phyloP scores from a whole-genome alignment of 2,113 vertebrate genomes.

The Callopanchax toddi region DNA sequence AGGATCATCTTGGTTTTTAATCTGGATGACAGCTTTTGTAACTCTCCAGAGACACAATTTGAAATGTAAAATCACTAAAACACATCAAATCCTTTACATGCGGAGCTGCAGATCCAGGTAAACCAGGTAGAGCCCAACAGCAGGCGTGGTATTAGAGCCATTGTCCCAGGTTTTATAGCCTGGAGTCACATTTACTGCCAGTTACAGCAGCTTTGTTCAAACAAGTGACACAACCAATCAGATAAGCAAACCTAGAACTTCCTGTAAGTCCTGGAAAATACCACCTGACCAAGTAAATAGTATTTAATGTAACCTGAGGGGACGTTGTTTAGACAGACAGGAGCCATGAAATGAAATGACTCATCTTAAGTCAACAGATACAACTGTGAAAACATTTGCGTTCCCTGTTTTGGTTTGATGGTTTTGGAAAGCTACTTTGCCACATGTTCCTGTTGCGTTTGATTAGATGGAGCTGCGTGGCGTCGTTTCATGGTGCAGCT shows the following conservation, averaged over 20 bases:
- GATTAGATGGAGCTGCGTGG: conserved; percentile 1
- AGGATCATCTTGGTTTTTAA: too few relatives aligned
- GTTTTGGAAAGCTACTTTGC: conserved; percentile 26
- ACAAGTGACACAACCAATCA: conserved; percentile 5
- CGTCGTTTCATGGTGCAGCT: conserved; percentile 12
- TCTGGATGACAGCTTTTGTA: neutral
- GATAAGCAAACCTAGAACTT: conserved; percentile 25
- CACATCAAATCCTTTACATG: neutral
- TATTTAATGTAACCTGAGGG: conserved; percentile 19
- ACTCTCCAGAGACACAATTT: neutral
- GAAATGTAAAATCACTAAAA: neutral
- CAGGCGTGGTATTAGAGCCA: neutral
- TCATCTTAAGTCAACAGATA: conserved; percentile 33
- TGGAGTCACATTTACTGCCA: conserved; percentile 23
- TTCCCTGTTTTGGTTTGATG: conserved; percentile 9
- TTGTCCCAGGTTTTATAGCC: conserved; percentile 14
- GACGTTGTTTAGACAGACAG: conserved; percentile 2
- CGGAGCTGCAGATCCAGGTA: conserved; percentile 17
- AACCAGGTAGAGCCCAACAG: conserved; percentile 12
- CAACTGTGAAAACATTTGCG: conserved; percentile 40
- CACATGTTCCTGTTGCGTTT: conserved; percentile 40
- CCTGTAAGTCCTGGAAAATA: conserved; percentile 17
- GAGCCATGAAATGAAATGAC: conserved; percentile 19
- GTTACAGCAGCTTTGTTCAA: conserved; percentile 24
- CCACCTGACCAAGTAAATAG: neutral